Base-by-base conservation (phyloP, 2,888 invertebrate genomes). In the Lepidonotus clava region DNA sequence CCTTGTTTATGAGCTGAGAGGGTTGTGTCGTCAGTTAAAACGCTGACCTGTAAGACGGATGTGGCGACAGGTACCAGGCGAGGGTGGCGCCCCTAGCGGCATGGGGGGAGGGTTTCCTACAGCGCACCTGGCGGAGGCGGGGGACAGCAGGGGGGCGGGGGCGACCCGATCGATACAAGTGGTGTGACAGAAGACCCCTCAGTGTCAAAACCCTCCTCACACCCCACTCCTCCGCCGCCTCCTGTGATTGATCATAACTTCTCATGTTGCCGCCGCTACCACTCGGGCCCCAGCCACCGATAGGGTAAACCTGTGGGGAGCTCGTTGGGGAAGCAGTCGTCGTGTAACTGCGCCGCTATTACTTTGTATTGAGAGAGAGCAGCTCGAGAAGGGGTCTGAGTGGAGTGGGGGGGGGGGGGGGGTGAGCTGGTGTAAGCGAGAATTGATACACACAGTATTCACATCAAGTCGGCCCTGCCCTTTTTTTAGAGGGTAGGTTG, bases 101-200 rank as follows among this genome's bases (percentile, higher is more conserved):
- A n/a, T n/a, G n/a, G n/a, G n/a, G n/a, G n/a, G n/a, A n/a, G n/a
- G n/a, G n/a, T n/a, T n/a, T n/a, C n/a, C n/a, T n/a, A n/a, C n/a
- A n/a, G n/a, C n/a, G n/a, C n/a, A n/a, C n/a, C n/a, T n/a, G n/a
- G n/a, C n/a, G n/a, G n/a, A 24, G 21, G 46, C 18, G 41, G 80
- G 8, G 34, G 80, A 80, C 24, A 18, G 18, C 46, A 46, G 34
- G 80, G 41, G 32, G 18, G 32, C 6, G 18, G 14, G 46, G 24
- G 46, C 6, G 80, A 11, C 2, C 2, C 11, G 51, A 80, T 46
- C 46, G 46, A 46, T 46, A 80, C 18, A 5, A 32, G 46, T 41
- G 51, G 28, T 80, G 80, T 80, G 80, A 76, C 71, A 71, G 80
- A 51, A 46, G 80, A 46, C 14, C 36, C 34, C 71, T 71, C 71